Base-by-base conservation (phyloP, 1,140 invertebrate species). In the Micrasema minimum region DNA sequence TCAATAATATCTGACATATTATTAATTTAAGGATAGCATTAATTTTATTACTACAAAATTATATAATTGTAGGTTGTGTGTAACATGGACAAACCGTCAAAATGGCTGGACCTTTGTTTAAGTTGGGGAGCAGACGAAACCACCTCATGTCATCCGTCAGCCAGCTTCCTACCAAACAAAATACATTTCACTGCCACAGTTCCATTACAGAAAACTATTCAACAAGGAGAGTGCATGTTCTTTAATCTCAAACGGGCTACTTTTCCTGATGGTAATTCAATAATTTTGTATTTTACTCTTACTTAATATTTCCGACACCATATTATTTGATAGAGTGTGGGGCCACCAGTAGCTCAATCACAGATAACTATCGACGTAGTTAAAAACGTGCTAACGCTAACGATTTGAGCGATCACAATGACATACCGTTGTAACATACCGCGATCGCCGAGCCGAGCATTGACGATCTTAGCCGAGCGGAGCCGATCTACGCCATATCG, bases 91-190 rank as follows among this genome's bases (percentile, higher is more conserved):
- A 46, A 43, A 5, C 80, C 82, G 0, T 81, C 79, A 79, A 76
- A 78, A 1, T 74, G 82, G 12, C 80, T 83, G 78, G 79, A 83
- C 31, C 79, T 85, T 18, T 85, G 83, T 62, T 79, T 81, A 7
- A 77, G 78, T 7, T 82, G 81, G 81, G 66, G 76, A 2, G 82
- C 81, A 0, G 79, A 82, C 48, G 77, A 72, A 0, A 71, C 82
- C 0, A 37, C 35, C 0, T 76, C 77, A 5, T 85, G 83, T 62
- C 74, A 78, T 4, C 77, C 82, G 5, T 16, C 64, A 0, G 77
- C 72, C 0, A 65, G 76, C 50, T 76, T 61, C 68, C 10, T 80
- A 79, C 80, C 79, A 11, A 68, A 75, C 4, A 79, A 71, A 55
- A 76, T 85, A 0, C 77, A 79, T 0, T 86, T 87, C 41, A 77